A percentile compares a stretch with the other conserved stretches of the same genome.
phyloP scores from a whole-genome alignment of 2,113 vertebrate species.

The Bubo scandiacus region DNA sequence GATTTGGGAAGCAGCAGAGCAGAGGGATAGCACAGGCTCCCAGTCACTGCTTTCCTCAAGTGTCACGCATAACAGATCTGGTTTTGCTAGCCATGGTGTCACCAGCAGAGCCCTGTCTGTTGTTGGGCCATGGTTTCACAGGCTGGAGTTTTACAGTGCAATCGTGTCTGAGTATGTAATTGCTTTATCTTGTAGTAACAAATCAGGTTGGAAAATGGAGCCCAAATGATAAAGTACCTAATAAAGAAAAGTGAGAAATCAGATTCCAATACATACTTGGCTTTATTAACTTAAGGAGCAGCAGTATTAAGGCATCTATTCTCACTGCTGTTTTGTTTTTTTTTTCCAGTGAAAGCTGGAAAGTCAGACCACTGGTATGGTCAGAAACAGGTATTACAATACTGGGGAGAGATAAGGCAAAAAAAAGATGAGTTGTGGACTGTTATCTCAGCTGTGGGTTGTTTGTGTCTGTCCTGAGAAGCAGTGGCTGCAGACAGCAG shows the following conservation, averaged over 20 bases:
- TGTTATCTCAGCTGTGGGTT: neutral
- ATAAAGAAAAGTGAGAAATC: constrained; percentile 3
- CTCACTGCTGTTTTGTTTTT: neutral
- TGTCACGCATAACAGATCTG: neutral
- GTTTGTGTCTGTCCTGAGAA: neutral
- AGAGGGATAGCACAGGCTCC: neutral
- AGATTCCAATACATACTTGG: constrained; percentile 2
- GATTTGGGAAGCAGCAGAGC: neutral
- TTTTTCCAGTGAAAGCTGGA: neutral
- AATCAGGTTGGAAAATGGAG: neutral
- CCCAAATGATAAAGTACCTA: neutral
- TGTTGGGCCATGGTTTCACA: neutral
- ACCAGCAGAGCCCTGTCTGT: neutral
- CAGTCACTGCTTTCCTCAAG: neutral
- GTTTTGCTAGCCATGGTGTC: neutral
- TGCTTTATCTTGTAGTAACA: constrained; percentile 6
- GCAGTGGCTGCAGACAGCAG: neutral
- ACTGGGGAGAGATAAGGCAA: neutral
- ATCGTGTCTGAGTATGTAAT: neutral
- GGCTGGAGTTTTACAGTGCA: neutral
- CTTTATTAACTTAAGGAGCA: neutral
- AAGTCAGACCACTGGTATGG: neutral
- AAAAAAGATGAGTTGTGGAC: neutral
- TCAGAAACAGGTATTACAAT: neutral
- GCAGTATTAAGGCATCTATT: neutral